phyloP scores from a whole-genome alignment of 2,888 invertebrate genomes.

The Nemoura dubitans region DNA sequence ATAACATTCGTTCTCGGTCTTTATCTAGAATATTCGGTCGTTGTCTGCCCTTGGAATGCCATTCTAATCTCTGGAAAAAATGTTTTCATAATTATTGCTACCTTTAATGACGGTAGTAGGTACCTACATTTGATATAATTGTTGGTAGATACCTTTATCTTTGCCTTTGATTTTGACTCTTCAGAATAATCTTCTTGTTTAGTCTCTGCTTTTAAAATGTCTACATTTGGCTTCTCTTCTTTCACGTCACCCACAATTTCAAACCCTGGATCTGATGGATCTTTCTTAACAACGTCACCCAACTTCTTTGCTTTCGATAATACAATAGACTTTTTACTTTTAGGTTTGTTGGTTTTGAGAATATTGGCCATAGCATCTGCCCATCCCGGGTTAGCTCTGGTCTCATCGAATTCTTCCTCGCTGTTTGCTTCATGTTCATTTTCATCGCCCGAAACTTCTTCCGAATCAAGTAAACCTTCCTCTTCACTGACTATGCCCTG shows the following conservation, averaged over 20 bases:
- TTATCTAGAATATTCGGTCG: slow-evolving; percentile 81
- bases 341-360: slow-evolving; percentile 76
- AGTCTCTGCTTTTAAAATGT: slow-evolving; percentile 40
- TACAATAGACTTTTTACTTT: slow-evolving; percentile 77
- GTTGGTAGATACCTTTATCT: slow-evolving; percentile 35
- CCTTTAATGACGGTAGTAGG: not conserved
- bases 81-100: slow-evolving; percentile 12
- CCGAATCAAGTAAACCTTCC: slow-evolving; percentile 9
- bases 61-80: slow-evolving; percentile 66
- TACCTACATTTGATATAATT: not conserved
- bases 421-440: slow-evolving; percentile 14
- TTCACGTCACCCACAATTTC: slow-evolving; percentile 71
- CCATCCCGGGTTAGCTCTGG: slow-evolving; percentile 73
- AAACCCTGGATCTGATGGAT: slow-evolving; percentile 66
- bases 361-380: slow-evolving; percentile 85
- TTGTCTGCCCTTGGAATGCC: slow-evolving; percentile 69
- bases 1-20: slow-evolving; percentile 77
- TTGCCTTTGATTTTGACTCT: not conserved
- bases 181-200: slow-evolving; percentile 45
- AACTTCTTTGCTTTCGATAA: slow-evolving; percentile 83
- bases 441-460: slow-evolving; percentile 1
- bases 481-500: slow-evolving; percentile 19
- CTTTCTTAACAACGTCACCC: slow-evolving; percentile 64
- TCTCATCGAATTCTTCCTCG: not conserved
- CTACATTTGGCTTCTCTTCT: slow-evolving; percentile 57